Conservation (phyloP, 1,140 invertebrate genomes). For the Heliconius hewitsoni region DNA sequence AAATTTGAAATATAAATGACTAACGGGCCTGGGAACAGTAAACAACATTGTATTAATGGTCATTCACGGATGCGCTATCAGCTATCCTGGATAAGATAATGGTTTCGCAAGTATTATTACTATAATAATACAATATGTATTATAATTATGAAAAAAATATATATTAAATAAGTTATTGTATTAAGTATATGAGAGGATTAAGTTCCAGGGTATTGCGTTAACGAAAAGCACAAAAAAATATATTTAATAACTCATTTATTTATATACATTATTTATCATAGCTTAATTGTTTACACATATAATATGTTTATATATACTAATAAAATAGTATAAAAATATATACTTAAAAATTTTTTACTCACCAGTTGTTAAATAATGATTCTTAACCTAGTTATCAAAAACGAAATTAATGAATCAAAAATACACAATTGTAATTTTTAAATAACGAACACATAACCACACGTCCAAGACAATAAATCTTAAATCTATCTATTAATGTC, state of each 20-base stretch:
- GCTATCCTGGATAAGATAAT: conserved; percentile 37
- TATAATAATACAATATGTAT: neutral
- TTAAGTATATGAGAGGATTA: too few relatives aligned
- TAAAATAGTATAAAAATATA: too few relatives aligned
- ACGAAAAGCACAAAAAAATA: too few relatives aligned
- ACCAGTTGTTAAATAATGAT: too few relatives aligned
- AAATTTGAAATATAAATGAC: conserved; percentile 33
- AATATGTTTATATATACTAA: too few relatives aligned
- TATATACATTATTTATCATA: too few relatives aligned
- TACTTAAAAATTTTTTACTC: too few relatives aligned
- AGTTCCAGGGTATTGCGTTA: too few relatives aligned
- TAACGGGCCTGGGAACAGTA: conserved; percentile 42
- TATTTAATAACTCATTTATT: too few relatives aligned
- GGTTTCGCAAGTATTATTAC: conserved; percentile 14
- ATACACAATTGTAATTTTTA: neutral
- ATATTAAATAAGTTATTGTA: too few relatives aligned
- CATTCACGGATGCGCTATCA: conserved; percentile 35
- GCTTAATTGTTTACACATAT: too few relatives aligned
- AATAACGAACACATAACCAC: neutral
- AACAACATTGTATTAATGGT: conserved; percentile 34
- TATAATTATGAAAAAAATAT: neutral
- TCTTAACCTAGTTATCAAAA: too few relatives aligned
- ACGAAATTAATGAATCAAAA: neutral
- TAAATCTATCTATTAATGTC: neutral
- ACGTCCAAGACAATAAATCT: neutral